Evolutionary conservation across 2,113 vertebrate species (phyloP), one percentile per base, ranked within the genome.

Genomic region (Gallinago media): DNA sequence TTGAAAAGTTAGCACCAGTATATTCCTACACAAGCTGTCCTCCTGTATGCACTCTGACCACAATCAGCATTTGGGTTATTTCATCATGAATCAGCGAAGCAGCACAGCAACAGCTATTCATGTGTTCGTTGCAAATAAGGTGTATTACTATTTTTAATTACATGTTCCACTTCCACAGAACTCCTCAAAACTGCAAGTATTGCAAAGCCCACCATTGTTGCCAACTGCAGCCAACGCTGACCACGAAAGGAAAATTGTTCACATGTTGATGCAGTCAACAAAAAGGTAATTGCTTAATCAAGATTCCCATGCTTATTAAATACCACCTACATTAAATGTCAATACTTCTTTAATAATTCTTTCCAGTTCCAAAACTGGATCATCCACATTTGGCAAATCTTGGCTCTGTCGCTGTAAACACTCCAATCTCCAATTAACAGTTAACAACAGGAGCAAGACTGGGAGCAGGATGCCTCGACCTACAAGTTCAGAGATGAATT

Each of bases 341-440:
- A 88, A 77, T 88, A 73, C 32, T 54, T 25, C 66, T 56, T 66
- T 40, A 79, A 66, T 56, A 76, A 70, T 92, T 80, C 49, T 79
- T 83, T 80, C 74, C 67, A 73, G 15, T 83, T 73, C 38, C 78
- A 73, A 79, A 94, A 92, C 61, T 44, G 59, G 61, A 89, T 91
- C 47, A 63, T 46, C 50, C 65, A 67, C 38, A 68, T 77, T 59
- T 26, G 26, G n/a, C 72, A 81, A 88, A 94, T 34, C 72, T 80
- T 81, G 80, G 36, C 34, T 83, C 42, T 49, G 40, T 22, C 38
- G 63, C 1, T 26, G 21, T 82, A 80, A 94, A 72, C 47, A 80
- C 40, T 55, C 38, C 36, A 44, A 31, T 56, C 62, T 85, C 54
- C 91, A 89, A 50, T 59, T n/a, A 92, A 66, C 67, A 90, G 80